Percentiles rank a stretch among this genome's conserved stretches.
These are phyloP conservation scores for Apostichopus californicus DNA, from an alignment of 35 echinoderm and acorn worm species.

Conservation along the genomic window DNA sequence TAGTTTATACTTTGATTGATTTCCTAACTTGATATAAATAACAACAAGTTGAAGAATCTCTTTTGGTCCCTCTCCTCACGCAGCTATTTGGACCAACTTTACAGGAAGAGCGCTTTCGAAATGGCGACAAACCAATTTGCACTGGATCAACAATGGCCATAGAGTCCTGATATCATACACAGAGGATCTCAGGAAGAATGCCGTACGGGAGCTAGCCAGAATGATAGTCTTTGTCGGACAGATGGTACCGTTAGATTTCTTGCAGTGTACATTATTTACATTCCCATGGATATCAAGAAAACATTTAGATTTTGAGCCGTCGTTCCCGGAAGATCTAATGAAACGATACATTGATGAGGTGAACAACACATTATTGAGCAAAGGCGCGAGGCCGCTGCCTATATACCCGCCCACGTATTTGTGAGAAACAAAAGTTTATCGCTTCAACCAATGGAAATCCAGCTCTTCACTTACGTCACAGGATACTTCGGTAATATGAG, in stretches of 20 bases:
- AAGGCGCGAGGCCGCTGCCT: constrained; percentile 14
- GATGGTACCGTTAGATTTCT: constrained; percentile 25
- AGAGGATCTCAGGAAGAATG: constrained; percentile 5
- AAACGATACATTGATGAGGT: constrained; percentile 5
- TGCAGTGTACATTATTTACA: constrained; percentile 5
- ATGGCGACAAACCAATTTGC: constrained; percentile 22
- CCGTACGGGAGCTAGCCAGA: background rate
- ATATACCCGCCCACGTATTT: constrained; percentile 13
- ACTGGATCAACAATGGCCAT: constrained; percentile 10
- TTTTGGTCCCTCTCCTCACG: background rate
- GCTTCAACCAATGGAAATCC: background rate
- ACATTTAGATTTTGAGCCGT: constrained; percentile 20
- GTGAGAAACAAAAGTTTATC: background rate
- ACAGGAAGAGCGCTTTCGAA: background rate
- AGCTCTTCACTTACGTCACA: no score
- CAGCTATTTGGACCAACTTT: constrained; percentile 36
- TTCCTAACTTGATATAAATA: no score
- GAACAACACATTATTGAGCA: background rate
- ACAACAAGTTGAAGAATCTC: no score
- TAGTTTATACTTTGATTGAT: no score
- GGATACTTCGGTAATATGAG: no score
- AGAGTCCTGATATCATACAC: constrained; percentile 5
- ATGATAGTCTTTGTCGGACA: constrained; percentile 20
- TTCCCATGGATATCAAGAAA: constrained; percentile 22
- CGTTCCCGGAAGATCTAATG: constrained; percentile 24